phyloP scores from a whole-genome alignment of 1,140 invertebrate species.

The Camponotus vicinus region DNA sequence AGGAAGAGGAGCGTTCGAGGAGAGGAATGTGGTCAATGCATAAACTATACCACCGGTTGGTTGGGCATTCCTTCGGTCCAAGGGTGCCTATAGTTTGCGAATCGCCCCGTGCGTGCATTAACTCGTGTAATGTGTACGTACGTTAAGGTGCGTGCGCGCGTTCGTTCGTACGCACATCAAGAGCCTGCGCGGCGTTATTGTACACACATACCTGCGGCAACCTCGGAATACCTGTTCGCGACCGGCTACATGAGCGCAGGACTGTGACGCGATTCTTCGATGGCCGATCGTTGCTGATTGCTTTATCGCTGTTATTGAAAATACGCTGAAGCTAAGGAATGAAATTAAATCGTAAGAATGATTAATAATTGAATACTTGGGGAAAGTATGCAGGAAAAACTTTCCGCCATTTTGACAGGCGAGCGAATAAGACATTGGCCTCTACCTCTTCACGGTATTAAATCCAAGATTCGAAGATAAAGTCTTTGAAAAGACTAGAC shows the following conservation, averaged over 20 bases:
- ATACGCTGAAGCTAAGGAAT: neutral
- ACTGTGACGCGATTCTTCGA: slow-evolving; percentile 43
- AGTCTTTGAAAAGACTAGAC: too few species aligned
- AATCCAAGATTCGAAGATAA: too few species aligned
- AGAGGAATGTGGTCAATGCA: slow-evolving; percentile 85
- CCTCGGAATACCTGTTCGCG: slow-evolving; percentile 35
- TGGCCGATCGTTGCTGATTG: too few species aligned
- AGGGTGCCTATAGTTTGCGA: slow-evolving; percentile 81
- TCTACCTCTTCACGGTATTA: too few species aligned
- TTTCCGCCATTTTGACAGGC: too few species aligned
- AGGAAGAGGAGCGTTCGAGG: slow-evolving; percentile 81
- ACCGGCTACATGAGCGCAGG: slow-evolving; percentile 12
- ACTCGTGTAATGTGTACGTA: slow-evolving; percentile 60
- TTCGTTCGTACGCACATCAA: neutral
- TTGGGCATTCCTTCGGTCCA: slow-evolving; percentile 79
- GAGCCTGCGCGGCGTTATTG: slow-evolving; percentile 21
- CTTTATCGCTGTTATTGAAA: neutral
- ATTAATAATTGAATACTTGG: too few species aligned
- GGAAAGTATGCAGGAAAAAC: too few species aligned
- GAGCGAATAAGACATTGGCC: too few species aligned
- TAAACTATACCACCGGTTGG: slow-evolving; percentile 83
- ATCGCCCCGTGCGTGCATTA: slow-evolving; percentile 61
- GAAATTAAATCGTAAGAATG: too few species aligned
- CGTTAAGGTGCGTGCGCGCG: neutral
- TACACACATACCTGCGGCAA: slow-evolving; percentile 20